Conservation (phyloP, 2,113 vertebrate species). For the Rhinoderma darwinii region DNA sequence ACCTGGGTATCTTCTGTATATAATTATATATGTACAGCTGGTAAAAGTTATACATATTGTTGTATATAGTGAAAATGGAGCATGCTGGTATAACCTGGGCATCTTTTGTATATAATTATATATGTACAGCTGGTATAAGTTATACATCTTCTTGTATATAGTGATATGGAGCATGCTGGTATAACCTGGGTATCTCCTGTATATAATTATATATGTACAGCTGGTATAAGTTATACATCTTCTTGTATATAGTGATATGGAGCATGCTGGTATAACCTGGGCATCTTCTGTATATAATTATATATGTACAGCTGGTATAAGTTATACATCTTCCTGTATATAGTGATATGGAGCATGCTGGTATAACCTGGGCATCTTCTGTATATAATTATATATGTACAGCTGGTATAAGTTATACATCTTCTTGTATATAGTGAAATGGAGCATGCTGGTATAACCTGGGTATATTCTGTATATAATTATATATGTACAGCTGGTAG, state of each 20-base stretch:
- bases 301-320: slow-evolving; percentile 19
- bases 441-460: neutral
- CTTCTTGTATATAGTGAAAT: neutral
- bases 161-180: too few species aligned
- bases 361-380: neutral
- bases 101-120: neutral
- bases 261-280: neutral
- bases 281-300: neutral
- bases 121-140: neutral
- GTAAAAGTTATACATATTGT: too few species aligned
- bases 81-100: neutral
- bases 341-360: neutral
- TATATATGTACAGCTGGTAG: neutral
- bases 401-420: neutral
- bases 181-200: neutral
- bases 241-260: neutral
- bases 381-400: neutral
- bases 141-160: neutral
- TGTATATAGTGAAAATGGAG: too few species aligned
- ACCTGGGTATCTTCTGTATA: too few species aligned
- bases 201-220: neutral
- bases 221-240: neutral
- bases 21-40: too few species aligned
- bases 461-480: neutral
- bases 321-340: neutral